A percentile compares a stretch with the other conserved stretches of the same genome.
These are phyloP conservation scores for Ciconia nigra DNA, from an alignment of 2,797 vertebrate species.

Conservation along the genomic window DNA sequence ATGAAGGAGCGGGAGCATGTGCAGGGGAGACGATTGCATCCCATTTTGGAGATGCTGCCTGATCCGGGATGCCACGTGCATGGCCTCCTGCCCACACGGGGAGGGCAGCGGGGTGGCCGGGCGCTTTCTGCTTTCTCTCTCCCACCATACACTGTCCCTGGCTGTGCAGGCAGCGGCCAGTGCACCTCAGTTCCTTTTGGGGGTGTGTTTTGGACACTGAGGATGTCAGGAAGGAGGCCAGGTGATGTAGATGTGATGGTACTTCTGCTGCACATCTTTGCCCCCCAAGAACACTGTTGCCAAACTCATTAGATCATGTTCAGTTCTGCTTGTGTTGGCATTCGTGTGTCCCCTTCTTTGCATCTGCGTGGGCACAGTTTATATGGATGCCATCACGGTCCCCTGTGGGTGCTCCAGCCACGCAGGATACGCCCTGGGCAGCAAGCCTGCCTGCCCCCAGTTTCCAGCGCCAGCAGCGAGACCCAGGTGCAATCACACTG, in stretches of 20 bases:
- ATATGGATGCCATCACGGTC: neutral
- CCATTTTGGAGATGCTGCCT: neutral
- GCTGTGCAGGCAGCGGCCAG: neutral
- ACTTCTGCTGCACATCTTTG: neutral
- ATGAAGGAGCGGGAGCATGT: neutral
- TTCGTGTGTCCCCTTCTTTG: neutral
- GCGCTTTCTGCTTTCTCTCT: neutral
- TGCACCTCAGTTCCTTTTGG: neutral
- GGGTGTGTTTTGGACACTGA: neutral
- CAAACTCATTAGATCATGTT: fast-evolving
- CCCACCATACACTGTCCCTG: fast-evolving
- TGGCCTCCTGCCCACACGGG: fast-evolving
- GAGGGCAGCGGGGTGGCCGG: neutral
- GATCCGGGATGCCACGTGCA: neutral
- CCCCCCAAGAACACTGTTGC: neutral
- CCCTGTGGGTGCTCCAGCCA: neutral
- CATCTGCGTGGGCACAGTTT: fast-evolving
- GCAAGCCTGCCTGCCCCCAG: neutral
- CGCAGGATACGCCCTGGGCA: neutral
- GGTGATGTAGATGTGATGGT: neutral
- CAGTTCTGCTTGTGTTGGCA: fast-evolving
- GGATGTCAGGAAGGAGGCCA: neutral
- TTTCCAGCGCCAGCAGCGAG: neutral
- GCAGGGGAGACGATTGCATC: fast-evolving
- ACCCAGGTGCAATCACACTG: neutral